Evolutionary conservation across 2,888 invertebrate genomes (phyloP).

Genomic region (Tuta absoluta): DNA sequence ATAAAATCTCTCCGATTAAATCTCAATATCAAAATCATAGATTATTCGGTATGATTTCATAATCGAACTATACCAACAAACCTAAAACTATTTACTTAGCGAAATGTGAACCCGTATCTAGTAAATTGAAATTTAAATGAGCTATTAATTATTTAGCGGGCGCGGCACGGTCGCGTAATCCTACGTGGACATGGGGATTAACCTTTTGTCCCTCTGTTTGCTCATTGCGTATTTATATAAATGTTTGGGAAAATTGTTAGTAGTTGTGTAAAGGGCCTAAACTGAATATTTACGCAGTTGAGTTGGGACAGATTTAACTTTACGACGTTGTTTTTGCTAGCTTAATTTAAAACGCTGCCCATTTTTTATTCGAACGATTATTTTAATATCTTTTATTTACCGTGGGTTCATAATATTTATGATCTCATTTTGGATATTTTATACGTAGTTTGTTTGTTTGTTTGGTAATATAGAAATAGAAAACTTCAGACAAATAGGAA

Average conservation of each 20-base stretch:
- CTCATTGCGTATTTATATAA: conserved; percentile 10
- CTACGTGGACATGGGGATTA: conserved; percentile 23
- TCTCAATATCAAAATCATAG: neutral
- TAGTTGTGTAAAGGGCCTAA: neutral
- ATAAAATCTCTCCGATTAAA: neutral
- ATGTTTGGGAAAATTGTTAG: conserved; percentile 1
- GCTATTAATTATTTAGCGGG: conserved; percentile 19
- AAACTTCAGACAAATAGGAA: too few relatives aligned
- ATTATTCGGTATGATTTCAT: neutral
- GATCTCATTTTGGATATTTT: too few relatives aligned
- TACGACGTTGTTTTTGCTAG: neutral
- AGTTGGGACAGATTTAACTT: neutral
- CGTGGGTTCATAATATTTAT: too few relatives aligned
- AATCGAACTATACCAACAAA: neutral
- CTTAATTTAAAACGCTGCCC: neutral
- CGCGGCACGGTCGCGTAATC: conserved; percentile 19
- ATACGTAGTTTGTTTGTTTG: too few relatives aligned
- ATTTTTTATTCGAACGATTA: too few relatives aligned
- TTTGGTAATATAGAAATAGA: too few relatives aligned
- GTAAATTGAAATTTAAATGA: conserved; percentile 21
- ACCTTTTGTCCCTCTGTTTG: conserved; percentile 20
- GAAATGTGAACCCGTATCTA: conserved; percentile 15
- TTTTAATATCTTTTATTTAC: too few relatives aligned
- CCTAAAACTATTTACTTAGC: conserved; percentile 17
- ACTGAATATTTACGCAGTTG: neutral